Evolutionary conservation across 2,888 invertebrate genomes (phyloP).

Genomic region (Piscicola geometra): DNA sequence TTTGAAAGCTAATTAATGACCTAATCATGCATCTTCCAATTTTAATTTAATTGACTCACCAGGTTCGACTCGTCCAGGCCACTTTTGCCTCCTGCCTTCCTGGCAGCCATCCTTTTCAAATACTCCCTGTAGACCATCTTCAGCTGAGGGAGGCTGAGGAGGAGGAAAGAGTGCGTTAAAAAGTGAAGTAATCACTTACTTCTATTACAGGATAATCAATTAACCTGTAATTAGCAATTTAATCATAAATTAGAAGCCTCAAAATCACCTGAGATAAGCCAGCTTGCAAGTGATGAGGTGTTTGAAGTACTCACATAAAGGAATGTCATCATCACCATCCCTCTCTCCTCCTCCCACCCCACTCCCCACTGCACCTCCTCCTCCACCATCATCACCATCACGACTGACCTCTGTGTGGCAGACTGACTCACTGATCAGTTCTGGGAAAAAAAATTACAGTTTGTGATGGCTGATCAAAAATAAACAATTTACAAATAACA

Average conservation of each 20-base stretch:
- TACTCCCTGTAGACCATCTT: conserved; percentile 1
- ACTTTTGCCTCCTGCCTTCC: not conserved
- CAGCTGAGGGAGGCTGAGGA: not conserved
- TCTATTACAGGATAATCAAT: too few species aligned
- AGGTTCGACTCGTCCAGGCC: too few species aligned
- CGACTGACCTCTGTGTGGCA: not conserved
- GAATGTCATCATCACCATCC: not conserved
- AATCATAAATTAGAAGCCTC: too few species aligned
- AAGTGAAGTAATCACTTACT: not conserved
- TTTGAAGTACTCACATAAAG: not conserved
- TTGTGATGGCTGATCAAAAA: too few species aligned
- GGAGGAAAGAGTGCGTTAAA: not conserved
- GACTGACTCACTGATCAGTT: not conserved
- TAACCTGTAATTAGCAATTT: too few species aligned
- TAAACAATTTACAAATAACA: too few species aligned
- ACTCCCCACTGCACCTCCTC: not conserved
- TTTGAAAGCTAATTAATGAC: too few species aligned
- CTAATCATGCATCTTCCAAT: too few species aligned
- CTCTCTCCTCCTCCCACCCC: not conserved
- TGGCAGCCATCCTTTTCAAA: not conserved
- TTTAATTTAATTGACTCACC: too few species aligned
- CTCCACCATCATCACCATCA: not conserved
- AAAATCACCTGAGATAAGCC: not conserved
- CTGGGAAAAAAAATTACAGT: too few species aligned
- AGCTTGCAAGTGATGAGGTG: not conserved